phyloP scores from a whole-genome alignment of 1,140 invertebrate genomes.

The Bombus pyrosoma region DNA sequence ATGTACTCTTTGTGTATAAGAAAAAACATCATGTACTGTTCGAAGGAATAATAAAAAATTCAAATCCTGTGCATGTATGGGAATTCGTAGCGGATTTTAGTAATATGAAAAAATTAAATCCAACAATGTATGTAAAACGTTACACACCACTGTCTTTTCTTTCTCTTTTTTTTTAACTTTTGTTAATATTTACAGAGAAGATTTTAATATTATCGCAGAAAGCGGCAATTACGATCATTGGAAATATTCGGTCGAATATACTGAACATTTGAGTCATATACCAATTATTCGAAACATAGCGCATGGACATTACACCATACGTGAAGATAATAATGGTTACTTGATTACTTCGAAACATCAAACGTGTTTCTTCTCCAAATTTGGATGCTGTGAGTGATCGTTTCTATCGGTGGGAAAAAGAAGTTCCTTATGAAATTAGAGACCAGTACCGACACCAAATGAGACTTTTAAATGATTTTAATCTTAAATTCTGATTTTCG shows the following conservation, averaged over 20 bases:
- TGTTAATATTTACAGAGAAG: conserved; percentile 78
- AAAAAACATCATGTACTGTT: conserved; percentile 71
- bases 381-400: conserved; percentile 85
- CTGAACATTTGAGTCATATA: conserved; percentile 85
- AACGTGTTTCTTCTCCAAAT: conserved; percentile 85
- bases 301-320: conserved; percentile 84
- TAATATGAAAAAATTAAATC: conserved; percentile 88
- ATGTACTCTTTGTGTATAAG: conserved; percentile 75
- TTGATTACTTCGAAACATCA: conserved; percentile 85
- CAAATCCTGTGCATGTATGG: conserved; percentile 86
- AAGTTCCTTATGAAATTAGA: background rate
- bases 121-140: conserved; percentile 85
- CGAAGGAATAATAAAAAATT: conserved; percentile 81
- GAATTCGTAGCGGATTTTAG: conserved; percentile 89
- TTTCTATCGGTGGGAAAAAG: background rate
- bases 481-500: conserved; percentile 55
- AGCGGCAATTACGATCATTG: conserved; percentile 87
- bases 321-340: conserved; percentile 78
- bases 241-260: conserved; percentile 87
- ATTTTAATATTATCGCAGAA: conserved; percentile 85
- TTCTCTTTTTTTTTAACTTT: conserved; percentile 11
- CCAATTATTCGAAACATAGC: conserved; percentile 85
- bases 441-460: background rate
- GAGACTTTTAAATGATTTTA: conserved; percentile 24
- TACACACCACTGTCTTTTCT: background rate